Percentiles rank a stretch among this genome's conserved stretches.
These are phyloP conservation scores for Platyrinchus mystaceus DNA, from an alignment of 2,797 vertebrate genomes.

Conservation along the genomic window DNA sequence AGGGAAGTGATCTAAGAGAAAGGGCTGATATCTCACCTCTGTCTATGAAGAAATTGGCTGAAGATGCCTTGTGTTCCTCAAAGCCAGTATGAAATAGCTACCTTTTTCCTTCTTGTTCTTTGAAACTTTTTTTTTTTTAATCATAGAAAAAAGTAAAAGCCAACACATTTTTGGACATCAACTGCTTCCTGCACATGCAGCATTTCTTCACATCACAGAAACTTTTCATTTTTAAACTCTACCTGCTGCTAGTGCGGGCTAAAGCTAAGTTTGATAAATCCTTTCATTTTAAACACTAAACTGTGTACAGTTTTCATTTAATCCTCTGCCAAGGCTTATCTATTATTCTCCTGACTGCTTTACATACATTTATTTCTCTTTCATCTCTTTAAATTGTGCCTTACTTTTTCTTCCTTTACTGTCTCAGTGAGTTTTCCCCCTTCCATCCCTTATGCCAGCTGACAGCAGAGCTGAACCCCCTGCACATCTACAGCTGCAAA, in stretches of 20 bases:
- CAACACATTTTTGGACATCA: neutral
- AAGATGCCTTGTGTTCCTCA: neutral
- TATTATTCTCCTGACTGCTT: conserved; percentile 46
- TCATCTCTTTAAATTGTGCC: conserved; percentile 42
- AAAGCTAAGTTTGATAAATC: conserved; percentile 31
- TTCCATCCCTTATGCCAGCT: neutral
- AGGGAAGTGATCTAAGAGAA: neutral
- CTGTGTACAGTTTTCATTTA: conserved; percentile 35
- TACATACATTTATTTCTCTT: conserved; percentile 56
- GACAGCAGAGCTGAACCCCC: neutral
- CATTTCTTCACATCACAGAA: conserved; percentile 24
- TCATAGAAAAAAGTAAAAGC: neutral
- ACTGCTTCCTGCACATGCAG: neutral
- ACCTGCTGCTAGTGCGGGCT: conserved; percentile 9
- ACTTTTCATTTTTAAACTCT: conserved; percentile 10
- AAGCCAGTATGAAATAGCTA: neutral
- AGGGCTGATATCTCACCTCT: neutral
- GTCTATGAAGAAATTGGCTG: neutral
- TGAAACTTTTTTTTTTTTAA: neutral
- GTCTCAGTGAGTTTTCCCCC: neutral
- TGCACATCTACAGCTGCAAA: neutral
- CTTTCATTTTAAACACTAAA: conserved; percentile 45
- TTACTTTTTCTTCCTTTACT: neutral
- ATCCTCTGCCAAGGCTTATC: conserved; percentile 41
- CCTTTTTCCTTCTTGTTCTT: neutral